Evolutionary conservation across 2,113 vertebrate species (phyloP).

Genomic region (Phaethornis superciliosus): DNA sequence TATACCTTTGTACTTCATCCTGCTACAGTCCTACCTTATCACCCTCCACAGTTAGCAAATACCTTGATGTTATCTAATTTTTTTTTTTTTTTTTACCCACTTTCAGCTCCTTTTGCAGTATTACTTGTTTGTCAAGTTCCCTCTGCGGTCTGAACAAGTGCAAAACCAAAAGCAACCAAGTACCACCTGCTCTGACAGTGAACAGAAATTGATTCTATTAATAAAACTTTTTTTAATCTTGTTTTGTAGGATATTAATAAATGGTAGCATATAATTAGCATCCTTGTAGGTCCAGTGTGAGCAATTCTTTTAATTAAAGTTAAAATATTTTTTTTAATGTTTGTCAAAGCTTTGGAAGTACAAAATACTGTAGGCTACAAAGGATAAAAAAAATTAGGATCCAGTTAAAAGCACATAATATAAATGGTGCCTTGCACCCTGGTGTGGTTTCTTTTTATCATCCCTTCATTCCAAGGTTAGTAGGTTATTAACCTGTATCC

Average conservation of each 20-base stretch:
- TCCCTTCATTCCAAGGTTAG: constrained; percentile 64
- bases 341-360: constrained; percentile 23
- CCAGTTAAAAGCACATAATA: constrained; percentile 49
- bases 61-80: neutral
- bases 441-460: constrained; percentile 61
- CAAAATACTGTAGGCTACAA: constrained; percentile 22
- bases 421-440: constrained; percentile 51
- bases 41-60: neutral
- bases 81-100: neutral
- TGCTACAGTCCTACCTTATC: neutral
- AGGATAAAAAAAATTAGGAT: constrained; percentile 54
- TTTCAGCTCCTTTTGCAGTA: neutral
- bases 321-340: constrained; percentile 60
- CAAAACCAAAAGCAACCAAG: neutral
- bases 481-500: constrained; percentile 70
- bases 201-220: neutral
- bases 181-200: neutral
- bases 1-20: neutral
- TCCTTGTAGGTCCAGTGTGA: constrained; percentile 15
- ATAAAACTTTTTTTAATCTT: constrained; percentile 29
- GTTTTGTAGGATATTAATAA: neutral
- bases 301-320: neutral
- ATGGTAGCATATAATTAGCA: neutral
- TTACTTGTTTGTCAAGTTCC: neutral
- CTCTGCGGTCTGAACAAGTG: neutral